Evolutionary conservation across 2,113 vertebrate genomes (phyloP), one percentile per base, ranked within the genome.

Genomic region (Pelvicachromis taeniatus): DNA sequence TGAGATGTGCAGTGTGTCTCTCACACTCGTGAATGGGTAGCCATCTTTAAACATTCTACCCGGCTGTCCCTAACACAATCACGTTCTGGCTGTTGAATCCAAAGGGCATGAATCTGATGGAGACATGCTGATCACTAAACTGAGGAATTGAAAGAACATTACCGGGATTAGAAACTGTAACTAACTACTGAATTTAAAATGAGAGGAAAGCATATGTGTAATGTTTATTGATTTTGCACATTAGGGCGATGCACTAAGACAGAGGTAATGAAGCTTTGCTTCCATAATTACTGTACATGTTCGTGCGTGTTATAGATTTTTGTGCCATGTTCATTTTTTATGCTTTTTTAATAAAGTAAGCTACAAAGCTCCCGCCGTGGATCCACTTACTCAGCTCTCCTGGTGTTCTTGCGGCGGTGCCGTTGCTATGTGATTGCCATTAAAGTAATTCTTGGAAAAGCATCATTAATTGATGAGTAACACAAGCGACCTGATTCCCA

Each of bases 401-500:
- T 55, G 48, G 84, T 12, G 52, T 56, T 82, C 77, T 55, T 17
- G 59, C 2, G 2, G 63, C 38, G 16, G 3, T 14, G 4, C 83
- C 23, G 14, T 80, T 88, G 53, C 84, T 90, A 88, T 79, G 58
- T 81, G 85, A 89, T 82, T 89, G 81, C 53, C 84, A 93, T 90
- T 86, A 77, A 84, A 89, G 85, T 83, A 68, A 86, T 89, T 90
- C 80, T 90, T 90, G 84, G 58, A 86, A 84, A 89, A 91, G 78
- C 89, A 85, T 92, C 54, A 50, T 86, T 92, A 90, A 91, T 81
- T 80, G 87, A 90, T 82, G 84, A 81, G 83, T 58, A 91, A 82
- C 65, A 89, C 78, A 85, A 88, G 88, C 83, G 92, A 94, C 93
- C 94, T 84, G 89, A 94, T 95, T 95, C 93, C 92, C 91, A 92